phyloP scores from a whole-genome alignment of 2,888 invertebrate genomes.

The Spodoptera picta region DNA sequence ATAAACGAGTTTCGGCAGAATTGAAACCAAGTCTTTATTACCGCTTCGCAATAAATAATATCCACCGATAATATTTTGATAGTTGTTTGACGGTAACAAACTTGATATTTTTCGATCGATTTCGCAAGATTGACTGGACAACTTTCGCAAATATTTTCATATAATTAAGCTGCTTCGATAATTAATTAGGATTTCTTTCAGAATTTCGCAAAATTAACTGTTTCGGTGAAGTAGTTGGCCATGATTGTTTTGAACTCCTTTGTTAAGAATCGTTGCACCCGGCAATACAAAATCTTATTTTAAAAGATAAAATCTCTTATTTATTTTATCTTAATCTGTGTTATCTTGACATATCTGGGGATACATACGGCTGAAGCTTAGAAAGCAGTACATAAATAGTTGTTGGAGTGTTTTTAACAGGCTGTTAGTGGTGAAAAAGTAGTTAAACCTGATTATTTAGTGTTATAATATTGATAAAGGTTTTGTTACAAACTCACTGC shows the following conservation, averaged over 20 bases:
- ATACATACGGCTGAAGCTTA: too few relatives aligned
- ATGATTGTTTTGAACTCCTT: slow-evolving; percentile 5
- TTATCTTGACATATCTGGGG: slow-evolving; percentile 4
- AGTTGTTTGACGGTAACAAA: neutral
- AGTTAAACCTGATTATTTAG: too few relatives aligned
- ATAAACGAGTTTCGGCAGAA: slow-evolving; percentile 3
- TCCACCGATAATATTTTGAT: neutral
- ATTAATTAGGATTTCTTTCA: neutral
- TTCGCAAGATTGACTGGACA: neutral
- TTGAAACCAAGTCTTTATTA: neutral
- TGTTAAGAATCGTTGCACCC: slow-evolving; percentile 3
- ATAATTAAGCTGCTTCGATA: too few relatives aligned
- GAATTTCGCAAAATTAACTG: neutral
- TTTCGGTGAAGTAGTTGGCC: neutral
- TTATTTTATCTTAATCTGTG: neutral
- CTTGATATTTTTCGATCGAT: neutral
- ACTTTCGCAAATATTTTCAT: neutral
- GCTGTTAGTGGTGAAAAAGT: too few relatives aligned
- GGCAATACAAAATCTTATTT: neutral
- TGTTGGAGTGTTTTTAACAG: too few relatives aligned
- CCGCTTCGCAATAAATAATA: neutral
- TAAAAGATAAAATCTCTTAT: neutral
- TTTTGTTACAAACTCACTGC: too few relatives aligned
- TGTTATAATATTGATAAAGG: too few relatives aligned
- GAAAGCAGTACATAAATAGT: too few relatives aligned